Evolutionary conservation across 2,888 invertebrate species (phyloP), one percentile per base, ranked within the genome.

Genomic region (Eudemis profundana): DNA sequence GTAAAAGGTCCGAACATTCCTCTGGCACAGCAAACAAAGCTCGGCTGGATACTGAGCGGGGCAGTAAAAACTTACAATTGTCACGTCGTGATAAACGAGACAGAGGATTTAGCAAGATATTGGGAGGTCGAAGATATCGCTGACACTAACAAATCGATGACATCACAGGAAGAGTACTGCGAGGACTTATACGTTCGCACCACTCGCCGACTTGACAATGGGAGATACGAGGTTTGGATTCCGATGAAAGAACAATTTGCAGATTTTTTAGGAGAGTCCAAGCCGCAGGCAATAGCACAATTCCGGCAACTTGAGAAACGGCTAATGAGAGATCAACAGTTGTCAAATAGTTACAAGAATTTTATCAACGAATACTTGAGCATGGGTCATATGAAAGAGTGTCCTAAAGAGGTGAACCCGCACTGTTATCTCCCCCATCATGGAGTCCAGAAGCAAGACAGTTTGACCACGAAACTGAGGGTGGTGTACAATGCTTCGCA

Each of bases 401-500:
- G 23, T 23, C 5, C 23, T 23, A 23, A 5, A 23, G 5, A 23
- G 3, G 23, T 23, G 23, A 23, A 23, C 23, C 23, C 23, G 5
- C 23, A 23, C 23, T 23, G 23, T 23, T 23, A 23, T 23, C 5
- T 4, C 3, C 23, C 23, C 23, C 23, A 23, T 23, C 23, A 23
- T 23, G 23, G 23, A 23, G 23, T 23, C 3, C 23, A 23, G 23
- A 23, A 23, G 5, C 23, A 23, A 5, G 23, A 23, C 23, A 4
- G 3, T 23, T 14, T 38, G n/a, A 54, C 54, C 0, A 54, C 42
- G 12, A 1, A 29, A 14, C 14, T 61, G 10, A 17, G 66, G 1
- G 56, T 61, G 2, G 38, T 66, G 2, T 61, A 56, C 23, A 66
- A 66, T 29, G 61, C 66, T n/a, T 50, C 57, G 27, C 10, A 17